A percentile compares a stretch with the other conserved stretches of the same genome.
phyloP scores from a whole-genome alignment of 2,797 vertebrate species.

The Liasis olivaceus region DNA sequence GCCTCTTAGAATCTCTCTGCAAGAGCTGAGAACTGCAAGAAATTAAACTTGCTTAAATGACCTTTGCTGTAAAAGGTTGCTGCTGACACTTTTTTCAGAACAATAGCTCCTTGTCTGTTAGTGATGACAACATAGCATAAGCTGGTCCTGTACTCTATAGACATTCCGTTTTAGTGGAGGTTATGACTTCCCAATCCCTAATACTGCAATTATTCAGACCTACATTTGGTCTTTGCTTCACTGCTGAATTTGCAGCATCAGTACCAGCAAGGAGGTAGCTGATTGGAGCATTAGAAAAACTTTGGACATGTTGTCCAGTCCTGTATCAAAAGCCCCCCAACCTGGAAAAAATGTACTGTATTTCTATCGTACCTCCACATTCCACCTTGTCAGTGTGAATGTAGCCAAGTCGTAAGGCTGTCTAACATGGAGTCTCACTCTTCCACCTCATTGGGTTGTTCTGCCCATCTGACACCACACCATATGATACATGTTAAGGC shows the following conservation, averaged over 20 bases:
- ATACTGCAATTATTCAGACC: background rate
- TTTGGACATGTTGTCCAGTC: background rate
- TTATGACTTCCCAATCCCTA: background rate
- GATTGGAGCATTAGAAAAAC: background rate
- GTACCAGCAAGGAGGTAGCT: background rate
- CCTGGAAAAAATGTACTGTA: background rate
- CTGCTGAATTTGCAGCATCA: background rate
- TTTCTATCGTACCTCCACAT: background rate
- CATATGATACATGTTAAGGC: background rate
- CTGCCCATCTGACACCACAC: background rate
- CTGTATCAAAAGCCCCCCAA: background rate
- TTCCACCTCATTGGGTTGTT: background rate
- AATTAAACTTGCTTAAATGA: conserved; percentile 56
- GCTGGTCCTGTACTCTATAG: background rate
- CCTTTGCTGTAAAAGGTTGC: conserved; percentile 59
- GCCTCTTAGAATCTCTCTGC: conserved; percentile 56
- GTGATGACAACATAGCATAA: background rate
- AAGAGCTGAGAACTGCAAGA: conserved; percentile 65
- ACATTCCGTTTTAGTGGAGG: background rate
- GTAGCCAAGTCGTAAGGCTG: background rate
- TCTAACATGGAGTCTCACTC: background rate
- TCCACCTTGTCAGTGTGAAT: background rate
- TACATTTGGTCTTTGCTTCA: background rate
- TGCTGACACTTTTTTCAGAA: background rate
- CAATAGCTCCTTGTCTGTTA: conserved; percentile 2